Conservation (phyloP, 2,888 invertebrate species). For the Drosophila buzzatii region DNA sequence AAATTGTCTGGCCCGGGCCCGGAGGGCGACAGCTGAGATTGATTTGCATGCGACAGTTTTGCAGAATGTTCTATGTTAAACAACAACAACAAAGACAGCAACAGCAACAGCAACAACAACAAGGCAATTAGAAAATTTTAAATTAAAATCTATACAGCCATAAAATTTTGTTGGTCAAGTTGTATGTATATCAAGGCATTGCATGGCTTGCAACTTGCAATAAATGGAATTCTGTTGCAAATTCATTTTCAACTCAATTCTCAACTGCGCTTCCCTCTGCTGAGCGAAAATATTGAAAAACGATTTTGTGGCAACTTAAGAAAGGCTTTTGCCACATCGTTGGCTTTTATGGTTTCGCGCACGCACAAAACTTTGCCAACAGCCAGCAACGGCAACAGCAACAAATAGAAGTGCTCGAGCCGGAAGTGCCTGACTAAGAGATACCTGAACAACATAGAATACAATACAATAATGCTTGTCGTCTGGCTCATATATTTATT, state of each 20-base stretch:
- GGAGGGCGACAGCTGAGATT: conserved; percentile 69
- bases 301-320: conserved; percentile 74
- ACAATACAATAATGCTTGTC: neutral
- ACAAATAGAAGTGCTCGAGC: neutral
- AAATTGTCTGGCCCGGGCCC: conserved; percentile 66
- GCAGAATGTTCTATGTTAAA: conserved; percentile 46
- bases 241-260: conserved; percentile 15
- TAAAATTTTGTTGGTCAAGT: conserved; percentile 48
- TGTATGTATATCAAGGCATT: conserved; percentile 35
- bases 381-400: conserved; percentile 22
- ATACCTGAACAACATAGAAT: neutral
- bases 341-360: conserved; percentile 81
- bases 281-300: conserved; percentile 67
- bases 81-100: conserved; percentile 2
- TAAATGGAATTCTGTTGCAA: conserved; percentile 22
- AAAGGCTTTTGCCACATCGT: conserved; percentile 80
- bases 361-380: conserved; percentile 75
- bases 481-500: neutral
- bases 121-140: conserved; percentile 67
- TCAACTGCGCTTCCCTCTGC: neutral
- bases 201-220: conserved; percentile 35
- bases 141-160: conserved; percentile 67
- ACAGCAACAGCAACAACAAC: conserved; percentile 20
- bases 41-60: conserved; percentile 79
- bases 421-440: conserved; percentile 2